Conservation (phyloP, 2,888 invertebrate genomes). For the Harpagoxenus sublaevis region DNA sequence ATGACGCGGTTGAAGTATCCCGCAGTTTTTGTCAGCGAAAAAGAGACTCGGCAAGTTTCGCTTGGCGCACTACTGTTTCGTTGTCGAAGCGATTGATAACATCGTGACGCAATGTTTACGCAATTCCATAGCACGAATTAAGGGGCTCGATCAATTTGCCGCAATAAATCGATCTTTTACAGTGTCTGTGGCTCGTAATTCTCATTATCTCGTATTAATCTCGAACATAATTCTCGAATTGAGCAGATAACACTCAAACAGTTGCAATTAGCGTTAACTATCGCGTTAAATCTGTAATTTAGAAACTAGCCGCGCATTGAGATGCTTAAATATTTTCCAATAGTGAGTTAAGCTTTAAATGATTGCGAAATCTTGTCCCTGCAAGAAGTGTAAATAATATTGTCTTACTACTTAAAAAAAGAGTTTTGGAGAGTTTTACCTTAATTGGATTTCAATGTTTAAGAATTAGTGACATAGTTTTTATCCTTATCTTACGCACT, state of each 20-base stretch:
- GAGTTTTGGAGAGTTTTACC: background rate
- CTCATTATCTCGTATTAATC: background rate
- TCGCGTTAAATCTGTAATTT: background rate
- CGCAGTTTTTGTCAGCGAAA: slow-evolving; percentile 38
- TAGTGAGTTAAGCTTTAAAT: background rate
- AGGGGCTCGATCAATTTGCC: slow-evolving; percentile 1
- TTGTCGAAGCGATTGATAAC: slow-evolving; percentile 15
- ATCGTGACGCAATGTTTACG: slow-evolving; percentile 13
- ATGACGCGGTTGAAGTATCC: background rate
- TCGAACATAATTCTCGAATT: background rate
- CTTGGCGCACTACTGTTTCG: slow-evolving; percentile 12
- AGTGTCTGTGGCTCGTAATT: background rate
- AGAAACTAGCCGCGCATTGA: background rate
- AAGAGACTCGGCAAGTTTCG: background rate
- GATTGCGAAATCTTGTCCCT: background rate
- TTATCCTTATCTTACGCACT: too few relatives aligned
- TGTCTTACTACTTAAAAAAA: background rate
- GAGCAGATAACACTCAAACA: background rate
- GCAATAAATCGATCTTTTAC: slow-evolving; percentile 12
- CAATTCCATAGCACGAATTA: slow-evolving; percentile 1
- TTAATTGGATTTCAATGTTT: too few relatives aligned
- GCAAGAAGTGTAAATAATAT: background rate
- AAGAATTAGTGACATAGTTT: too few relatives aligned
- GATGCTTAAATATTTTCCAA: background rate
- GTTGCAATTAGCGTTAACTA: background rate